Evolutionary conservation across 2,113 vertebrate genomes (phyloP).

Genomic region (Peucedramus taeniatus): DNA sequence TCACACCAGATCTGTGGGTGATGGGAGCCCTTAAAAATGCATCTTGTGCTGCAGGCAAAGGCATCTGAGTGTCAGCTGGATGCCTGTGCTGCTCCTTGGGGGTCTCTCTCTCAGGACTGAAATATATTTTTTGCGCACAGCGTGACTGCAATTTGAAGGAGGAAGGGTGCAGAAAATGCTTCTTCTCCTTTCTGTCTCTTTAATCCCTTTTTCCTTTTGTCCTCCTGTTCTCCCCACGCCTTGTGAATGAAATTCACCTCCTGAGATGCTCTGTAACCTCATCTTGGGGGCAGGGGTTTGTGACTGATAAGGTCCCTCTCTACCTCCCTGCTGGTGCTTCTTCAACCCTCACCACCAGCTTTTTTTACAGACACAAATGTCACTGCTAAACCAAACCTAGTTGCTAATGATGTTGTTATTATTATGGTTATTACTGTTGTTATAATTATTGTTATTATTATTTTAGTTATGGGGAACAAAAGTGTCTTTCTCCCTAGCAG

Average conservation of each 20-base stretch:
- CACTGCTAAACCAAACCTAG: not conserved
- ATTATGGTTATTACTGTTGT: accelerated
- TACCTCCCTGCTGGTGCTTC: not conserved
- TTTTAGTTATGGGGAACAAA: not conserved
- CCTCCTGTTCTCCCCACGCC: not conserved
- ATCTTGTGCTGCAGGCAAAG: not conserved
- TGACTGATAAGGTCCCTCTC: accelerated
- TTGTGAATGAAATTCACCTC: not conserved
- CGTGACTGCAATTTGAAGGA: not conserved
- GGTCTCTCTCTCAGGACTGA: not conserved
- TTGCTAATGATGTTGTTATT: not conserved
- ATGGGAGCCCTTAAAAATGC: not conserved
- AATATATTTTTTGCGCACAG: not conserved
- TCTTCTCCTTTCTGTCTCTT: not conserved
- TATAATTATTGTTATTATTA: accelerated
- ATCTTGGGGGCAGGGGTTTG: accelerated
- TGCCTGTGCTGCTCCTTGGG: not conserved
- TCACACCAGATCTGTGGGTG: not conserved
- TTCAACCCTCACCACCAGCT: not conserved
- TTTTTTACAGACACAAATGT: not conserved
- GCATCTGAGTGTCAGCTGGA: not conserved
- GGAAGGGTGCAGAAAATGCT: not conserved
- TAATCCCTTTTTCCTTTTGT: not conserved
- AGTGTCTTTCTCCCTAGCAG: not conserved
- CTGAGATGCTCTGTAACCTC: accelerated